Conservation (phyloP, 2,797 vertebrate species). For the Sternotherus odoratus region DNA sequence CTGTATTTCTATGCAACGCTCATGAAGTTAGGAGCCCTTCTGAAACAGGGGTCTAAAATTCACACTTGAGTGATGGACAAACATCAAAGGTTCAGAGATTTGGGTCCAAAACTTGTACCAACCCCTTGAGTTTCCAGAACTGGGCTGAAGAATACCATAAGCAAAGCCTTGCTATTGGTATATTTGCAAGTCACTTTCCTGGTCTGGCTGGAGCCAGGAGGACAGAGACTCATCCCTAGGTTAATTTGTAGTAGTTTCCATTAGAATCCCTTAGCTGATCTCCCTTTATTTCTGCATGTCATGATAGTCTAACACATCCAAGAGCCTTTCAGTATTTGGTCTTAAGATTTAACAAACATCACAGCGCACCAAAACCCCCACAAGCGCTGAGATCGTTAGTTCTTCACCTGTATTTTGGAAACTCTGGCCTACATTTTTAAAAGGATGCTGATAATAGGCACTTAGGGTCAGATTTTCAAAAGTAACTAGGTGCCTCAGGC, state of each 20-base stretch:
- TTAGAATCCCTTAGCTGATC: neutral
- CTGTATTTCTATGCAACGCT: neutral
- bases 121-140: neutral
- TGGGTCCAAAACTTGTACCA: neutral
- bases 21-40: neutral
- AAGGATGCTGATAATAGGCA: neutral
- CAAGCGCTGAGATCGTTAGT: neutral
- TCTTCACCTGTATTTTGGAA: neutral
- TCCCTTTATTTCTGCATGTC: neutral
- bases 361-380: neutral
- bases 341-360: neutral
- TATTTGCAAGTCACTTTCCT: neutral
- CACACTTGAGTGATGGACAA: neutral
- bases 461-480: neutral
- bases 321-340: neutral
- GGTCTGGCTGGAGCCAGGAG: neutral
- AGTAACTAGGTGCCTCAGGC: neutral
- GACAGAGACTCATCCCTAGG: neutral
- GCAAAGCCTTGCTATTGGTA: neutral
- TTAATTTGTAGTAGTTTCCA: neutral
- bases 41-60: neutral
- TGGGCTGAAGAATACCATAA: neutral
- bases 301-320: neutral
- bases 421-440: neutral
- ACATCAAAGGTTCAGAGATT: neutral